These are phyloP conservation scores for Drosophila greeni DNA, from an alignment of 2,888 invertebrate genomes.

Conservation along the genomic window DNA sequence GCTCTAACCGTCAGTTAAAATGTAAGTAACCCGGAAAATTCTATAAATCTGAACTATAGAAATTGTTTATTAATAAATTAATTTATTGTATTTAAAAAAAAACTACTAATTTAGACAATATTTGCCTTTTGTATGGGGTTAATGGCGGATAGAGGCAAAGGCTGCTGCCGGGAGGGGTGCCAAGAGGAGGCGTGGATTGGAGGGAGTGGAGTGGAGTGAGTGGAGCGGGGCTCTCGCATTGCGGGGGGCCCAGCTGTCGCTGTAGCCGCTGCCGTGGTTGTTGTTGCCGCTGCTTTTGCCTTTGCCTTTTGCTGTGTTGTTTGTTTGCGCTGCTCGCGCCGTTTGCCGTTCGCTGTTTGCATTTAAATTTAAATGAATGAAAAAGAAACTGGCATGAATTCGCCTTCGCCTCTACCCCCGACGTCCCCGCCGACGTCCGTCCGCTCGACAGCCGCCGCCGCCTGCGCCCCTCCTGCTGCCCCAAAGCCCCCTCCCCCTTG, in stretches of 20 bases:
- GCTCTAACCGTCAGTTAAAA: constrained; percentile 2
- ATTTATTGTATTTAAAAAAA: background rate
- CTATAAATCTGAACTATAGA: background rate
- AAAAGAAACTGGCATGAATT: constrained; percentile 71
- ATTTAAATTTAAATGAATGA: constrained; percentile 76
- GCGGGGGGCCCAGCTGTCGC: constrained; percentile 37
- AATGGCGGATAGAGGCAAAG: constrained; percentile 15
- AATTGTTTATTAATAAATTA: background rate
- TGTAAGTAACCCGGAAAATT: background rate
- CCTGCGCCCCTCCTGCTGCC: background rate
- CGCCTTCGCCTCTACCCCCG: constrained; percentile 65
- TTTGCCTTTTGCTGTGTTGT: constrained; percentile 31
- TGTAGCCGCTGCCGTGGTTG: constrained; percentile 17
- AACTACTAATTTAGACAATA: background rate
- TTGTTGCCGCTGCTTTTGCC: constrained; percentile 27
- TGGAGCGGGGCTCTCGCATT: constrained; percentile 20
- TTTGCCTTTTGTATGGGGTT: constrained; percentile 11
- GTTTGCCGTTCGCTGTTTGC: constrained; percentile 59
- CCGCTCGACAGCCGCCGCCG: constrained; percentile 5
- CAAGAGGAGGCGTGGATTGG: background rate
- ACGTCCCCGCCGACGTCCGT: background rate
- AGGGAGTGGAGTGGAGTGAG: background rate
- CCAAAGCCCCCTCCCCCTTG: constrained; percentile 16
- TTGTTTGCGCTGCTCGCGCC: constrained; percentile 31
- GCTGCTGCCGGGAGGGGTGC: constrained; percentile 7